Conservation (phyloP, 1,140 invertebrate species). For the Drosophila sturtevanti region DNA sequence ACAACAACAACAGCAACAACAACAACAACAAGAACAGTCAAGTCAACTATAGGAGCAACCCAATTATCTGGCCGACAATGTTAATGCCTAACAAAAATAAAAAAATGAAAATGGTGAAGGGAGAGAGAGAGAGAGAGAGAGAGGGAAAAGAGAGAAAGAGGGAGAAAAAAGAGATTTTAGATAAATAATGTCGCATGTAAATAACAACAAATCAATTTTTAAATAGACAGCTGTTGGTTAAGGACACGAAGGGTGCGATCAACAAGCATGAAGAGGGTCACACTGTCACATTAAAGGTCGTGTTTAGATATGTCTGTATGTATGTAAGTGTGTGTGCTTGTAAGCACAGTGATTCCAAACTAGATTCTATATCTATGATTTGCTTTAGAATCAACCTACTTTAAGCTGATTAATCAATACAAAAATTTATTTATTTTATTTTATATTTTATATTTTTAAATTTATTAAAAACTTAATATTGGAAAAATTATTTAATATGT, state of each 20-base stretch:
- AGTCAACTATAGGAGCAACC: conserved; percentile 31
- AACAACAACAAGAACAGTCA: conserved; percentile 33
- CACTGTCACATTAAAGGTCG: conserved; percentile 17
- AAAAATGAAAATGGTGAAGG: conserved; percentile 14
- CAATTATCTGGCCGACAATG: conserved; percentile 58
- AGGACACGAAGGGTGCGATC: conserved; percentile 7
- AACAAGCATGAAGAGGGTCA: conserved; percentile 5
- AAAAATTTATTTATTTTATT: too few relatives aligned
- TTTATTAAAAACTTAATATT: too few relatives aligned
- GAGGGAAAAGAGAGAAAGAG: conserved; percentile 12
- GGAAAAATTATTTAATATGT: too few relatives aligned
- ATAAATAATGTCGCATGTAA: conserved; percentile 77
- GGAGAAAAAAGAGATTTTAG: conserved; percentile 42
- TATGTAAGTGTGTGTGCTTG: conserved; percentile 15
- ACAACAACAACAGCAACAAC: conserved; percentile 10
- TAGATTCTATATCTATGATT: too few relatives aligned
- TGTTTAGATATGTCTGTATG: conserved; percentile 39
- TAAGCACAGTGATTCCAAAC: conserved; percentile 21
- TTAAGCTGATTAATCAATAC: too few relatives aligned
- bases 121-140: neutral
- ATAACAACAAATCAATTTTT: conserved; percentile 80
- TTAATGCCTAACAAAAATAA: conserved; percentile 39
- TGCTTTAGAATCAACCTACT: too few relatives aligned
- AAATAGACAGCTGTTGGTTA: conserved; percentile 56
- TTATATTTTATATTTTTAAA: too few relatives aligned